Evolutionary conservation across 2,888 invertebrate species (phyloP), one percentile per base, ranked within the genome.

Genomic region (Caenorhabditis japonica): DNA sequence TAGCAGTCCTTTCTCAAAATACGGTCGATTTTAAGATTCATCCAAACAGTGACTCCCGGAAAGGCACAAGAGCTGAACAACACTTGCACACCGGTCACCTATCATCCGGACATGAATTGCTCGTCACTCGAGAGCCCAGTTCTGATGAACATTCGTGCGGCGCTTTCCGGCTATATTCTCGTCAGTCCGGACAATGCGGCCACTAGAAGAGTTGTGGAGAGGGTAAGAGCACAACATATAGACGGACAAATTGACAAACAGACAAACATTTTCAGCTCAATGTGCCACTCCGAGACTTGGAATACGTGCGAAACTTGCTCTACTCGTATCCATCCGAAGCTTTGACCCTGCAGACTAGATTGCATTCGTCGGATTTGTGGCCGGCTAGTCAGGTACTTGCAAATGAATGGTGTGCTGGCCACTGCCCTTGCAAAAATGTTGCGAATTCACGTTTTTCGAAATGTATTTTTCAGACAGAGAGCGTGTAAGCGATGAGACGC

Each of bases 111-210:
- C 10, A 41, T 70, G 56, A 76, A 74, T 39, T 81, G 79, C 25
- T 70, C 78, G 5, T 43, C 52, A 1, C 21, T 81, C n/a, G 73
- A 71, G 21, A 58, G 58, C 10, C 49, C 69, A 13, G 36, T 71
- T 33, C 30, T 72, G 13, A 52, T 59, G 17, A 60, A 71, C 36
- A 38, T 82, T 21, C 58, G 70, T 15, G 77, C 83, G 0, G 59
- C 85, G 81, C 84, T 86, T 12, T 75, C 76, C 27, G 85, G 85
- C 10, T 83, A 77, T 41, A 84, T 86, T 49, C 76, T 86, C 1
- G 83, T 86, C 5, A 52, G 84, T 12, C 86, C 86, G 0, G 75
- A 81, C 36, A 73, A 76, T 21, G 70, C 80, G 13, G 66, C 77
- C 1, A 77, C 79, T 0, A 53, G 81, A 30, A 36, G 73, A 55